Conservation (phyloP, 2,113 vertebrate genomes). For the Actenoides lindsayi region DNA sequence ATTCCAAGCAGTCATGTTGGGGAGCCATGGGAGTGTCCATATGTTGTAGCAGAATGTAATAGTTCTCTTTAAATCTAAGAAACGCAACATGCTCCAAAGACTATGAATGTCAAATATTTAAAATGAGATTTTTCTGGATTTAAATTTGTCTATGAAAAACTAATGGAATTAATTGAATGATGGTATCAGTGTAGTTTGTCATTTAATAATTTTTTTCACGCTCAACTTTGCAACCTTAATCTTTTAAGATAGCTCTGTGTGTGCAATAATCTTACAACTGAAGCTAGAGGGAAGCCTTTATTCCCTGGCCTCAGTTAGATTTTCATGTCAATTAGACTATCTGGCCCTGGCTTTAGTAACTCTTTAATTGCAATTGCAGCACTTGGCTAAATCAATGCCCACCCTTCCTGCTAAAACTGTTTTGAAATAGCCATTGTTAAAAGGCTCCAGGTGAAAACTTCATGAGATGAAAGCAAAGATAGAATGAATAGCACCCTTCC, state of each 20-base stretch:
- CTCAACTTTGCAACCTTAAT: background rate
- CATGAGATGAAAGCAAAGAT: background rate
- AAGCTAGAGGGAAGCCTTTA: background rate
- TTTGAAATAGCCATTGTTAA: conserved; percentile 20
- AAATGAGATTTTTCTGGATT: background rate
- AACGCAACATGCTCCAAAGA: background rate
- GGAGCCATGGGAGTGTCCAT: background rate
- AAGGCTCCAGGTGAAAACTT: background rate
- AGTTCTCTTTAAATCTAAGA: background rate
- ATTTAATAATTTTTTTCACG: background rate
- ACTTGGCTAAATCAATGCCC: conserved; percentile 16
- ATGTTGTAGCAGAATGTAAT: background rate
- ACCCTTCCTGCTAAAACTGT: conserved; percentile 6
- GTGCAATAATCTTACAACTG: background rate
- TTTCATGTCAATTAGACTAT: background rate
- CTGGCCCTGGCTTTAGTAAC: background rate
- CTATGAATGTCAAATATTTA: background rate
- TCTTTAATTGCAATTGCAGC: conserved; percentile 4
- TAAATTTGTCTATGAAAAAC: background rate
- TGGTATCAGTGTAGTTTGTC: background rate
- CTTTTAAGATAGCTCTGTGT: background rate
- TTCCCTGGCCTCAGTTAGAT: background rate
- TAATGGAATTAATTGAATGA: background rate
- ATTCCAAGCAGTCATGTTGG: background rate
- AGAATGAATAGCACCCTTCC: background rate